phyloP scores from a whole-genome alignment of 1,140 invertebrate species.

The Thaumetopoea pityocampa region DNA sequence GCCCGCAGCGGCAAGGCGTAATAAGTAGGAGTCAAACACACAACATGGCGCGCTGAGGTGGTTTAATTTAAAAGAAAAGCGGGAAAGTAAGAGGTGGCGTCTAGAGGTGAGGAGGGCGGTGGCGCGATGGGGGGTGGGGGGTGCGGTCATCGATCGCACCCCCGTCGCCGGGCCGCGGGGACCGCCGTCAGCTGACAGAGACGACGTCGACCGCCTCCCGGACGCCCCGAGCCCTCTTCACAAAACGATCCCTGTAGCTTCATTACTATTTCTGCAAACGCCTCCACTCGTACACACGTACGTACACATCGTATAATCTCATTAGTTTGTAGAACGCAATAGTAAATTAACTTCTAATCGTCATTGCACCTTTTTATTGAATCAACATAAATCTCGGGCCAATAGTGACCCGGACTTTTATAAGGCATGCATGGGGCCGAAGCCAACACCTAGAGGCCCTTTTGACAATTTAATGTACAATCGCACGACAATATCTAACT shows the following conservation, averaged over 20 bases:
- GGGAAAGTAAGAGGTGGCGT: constrained; percentile 57
- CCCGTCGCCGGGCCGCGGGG: constrained; percentile 30
- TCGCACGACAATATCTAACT: no score
- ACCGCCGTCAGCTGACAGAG: constrained; percentile 54
- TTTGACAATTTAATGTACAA: no score
- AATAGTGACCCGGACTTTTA: no score
- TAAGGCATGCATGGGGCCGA: no score
- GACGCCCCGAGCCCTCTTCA: constrained; percentile 10
- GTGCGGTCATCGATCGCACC: constrained; percentile 46
- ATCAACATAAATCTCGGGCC: no score
- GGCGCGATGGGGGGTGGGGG: constrained; percentile 16
- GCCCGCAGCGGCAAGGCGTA: constrained; percentile 17
- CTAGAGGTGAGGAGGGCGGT: constrained; percentile 36
- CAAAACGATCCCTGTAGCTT: constrained; percentile 1
- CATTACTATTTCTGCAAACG: no score
- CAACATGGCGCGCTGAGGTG: constrained; percentile 14
- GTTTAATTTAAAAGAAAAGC: constrained; percentile 56
- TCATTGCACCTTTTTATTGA: no score
- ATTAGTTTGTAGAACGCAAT: no score
- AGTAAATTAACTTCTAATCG: no score
- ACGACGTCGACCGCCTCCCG: constrained; percentile 14
- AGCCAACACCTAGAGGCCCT: no score
- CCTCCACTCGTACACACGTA: no score
- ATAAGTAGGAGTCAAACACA: constrained; percentile 27
- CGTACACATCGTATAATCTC: no score